Evolutionary conservation across 2,797 vertebrate genomes (phyloP), one percentile per base, ranked within the genome.

Genomic region (Helarctos malayanus): DNA sequence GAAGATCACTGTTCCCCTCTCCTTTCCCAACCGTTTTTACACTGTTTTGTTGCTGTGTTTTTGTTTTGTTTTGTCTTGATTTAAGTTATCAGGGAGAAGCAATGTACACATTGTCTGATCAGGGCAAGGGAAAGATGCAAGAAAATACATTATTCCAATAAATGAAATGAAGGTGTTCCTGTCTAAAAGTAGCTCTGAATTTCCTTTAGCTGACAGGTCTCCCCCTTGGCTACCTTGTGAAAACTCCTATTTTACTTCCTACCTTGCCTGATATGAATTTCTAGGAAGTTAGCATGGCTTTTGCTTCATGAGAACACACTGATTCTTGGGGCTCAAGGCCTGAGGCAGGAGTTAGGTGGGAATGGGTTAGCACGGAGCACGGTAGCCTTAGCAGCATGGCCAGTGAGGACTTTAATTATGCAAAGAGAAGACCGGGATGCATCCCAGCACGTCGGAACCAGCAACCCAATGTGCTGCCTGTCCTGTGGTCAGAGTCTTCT

Each of bases 101-200:
- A 89, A 25, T 13, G 49, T 6, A 25, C 47, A 25, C 1, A 63
- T 23, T 52, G 16, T 92, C 61, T 95, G 7, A 75, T n/a, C 41
- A 85, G 23, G 41, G 16, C 32, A 97, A 76, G 86, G 54, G 63
- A 88, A 86, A 94, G 85, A 61, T 41, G 6, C 21, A 27, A 91
- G 94, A 97, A 96, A 95, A 82, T 19, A 0, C 96, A 75, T 65
- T 91, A 47, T 27, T 97, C 7, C 45, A 94, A n/a, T 92, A 61
- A 52, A 98, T 56, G 85, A 97, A 88, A 86, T 68, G 0, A 94
- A 38, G 86, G 8, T 73, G 71, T 35, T 54, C 82, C 86, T 93
- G 79, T 69, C 85, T 89, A 85, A 98, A 97, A 93, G 61, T 71
- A 97, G 96, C 96, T 38, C 80, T 97, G 78, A 94, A 92, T 97